A percentile compares a stretch with the other conserved stretches of the same genome.
phyloP scores from a whole-genome alignment of 2,888 invertebrate species.

The Drosophila bunnanda region DNA sequence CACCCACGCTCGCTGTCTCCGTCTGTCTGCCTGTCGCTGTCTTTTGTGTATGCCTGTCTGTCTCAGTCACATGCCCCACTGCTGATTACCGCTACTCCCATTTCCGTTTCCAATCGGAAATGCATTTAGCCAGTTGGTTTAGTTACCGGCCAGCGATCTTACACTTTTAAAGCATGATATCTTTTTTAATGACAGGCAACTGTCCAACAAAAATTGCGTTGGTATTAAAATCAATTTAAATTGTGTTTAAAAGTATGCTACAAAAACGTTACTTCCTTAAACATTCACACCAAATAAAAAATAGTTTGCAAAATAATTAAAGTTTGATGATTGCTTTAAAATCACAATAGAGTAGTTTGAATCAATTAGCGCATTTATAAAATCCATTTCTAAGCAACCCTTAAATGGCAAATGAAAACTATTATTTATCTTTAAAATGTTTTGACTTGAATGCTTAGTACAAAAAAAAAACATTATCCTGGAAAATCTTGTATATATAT shows the following conservation, averaged over 20 bases:
- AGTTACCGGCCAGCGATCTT: neutral
- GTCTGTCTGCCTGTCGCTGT: slow-evolving; percentile 26
- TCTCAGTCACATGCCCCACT: slow-evolving; percentile 6
- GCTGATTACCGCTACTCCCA: neutral
- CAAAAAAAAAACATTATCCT: neutral
- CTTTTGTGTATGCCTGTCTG: slow-evolving; percentile 7
- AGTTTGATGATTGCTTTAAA: neutral
- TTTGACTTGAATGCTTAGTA: neutral
- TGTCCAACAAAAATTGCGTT: neutral
- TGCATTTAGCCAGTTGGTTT: neutral
- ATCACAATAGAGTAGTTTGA: neutral
- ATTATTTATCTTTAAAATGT: no score
- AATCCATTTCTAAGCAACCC: neutral
- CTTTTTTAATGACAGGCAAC: neutral
- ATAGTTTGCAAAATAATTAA: neutral
- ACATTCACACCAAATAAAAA: neutral
- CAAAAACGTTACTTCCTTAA: neutral
- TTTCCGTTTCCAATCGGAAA: slow-evolving; percentile 5
- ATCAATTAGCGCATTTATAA: neutral
- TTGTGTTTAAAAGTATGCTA: neutral
- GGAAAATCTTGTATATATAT: neutral
- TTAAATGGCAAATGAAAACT: neutral
- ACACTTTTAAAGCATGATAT: neutral
- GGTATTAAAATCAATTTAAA: neutral
- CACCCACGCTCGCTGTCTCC: slow-evolving; percentile 22